phyloP scores from a whole-genome alignment of 35 echinoderm and acorn worm genomes.

The Heliocidaris tuberculata region DNA sequence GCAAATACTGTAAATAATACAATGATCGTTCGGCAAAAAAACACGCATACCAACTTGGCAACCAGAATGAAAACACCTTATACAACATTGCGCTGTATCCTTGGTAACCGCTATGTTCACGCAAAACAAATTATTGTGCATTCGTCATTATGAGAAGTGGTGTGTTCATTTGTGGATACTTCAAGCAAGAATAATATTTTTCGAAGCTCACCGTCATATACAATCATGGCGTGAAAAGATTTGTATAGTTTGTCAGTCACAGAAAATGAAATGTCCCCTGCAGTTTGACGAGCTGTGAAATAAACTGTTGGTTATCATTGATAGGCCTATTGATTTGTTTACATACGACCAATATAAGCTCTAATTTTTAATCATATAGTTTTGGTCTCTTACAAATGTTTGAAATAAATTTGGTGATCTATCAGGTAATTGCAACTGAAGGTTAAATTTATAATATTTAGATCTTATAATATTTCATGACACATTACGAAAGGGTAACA shows the following conservation, averaged over 20 bases:
- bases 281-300: not conserved
- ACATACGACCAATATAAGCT: too few species aligned
- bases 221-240: not conserved
- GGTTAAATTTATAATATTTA: too few species aligned
- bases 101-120: not conserved
- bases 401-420: too few species aligned
- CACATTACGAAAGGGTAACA: too few species aligned
- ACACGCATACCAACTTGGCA: not conserved
- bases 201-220: not conserved
- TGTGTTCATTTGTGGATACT: not conserved
- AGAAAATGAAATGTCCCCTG: not conserved
- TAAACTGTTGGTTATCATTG: too few species aligned
- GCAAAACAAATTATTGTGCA: not conserved
- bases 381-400: too few species aligned
- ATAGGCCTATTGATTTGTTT: too few species aligned
- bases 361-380: too few species aligned
- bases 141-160: not conserved
- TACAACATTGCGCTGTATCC: not conserved
- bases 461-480: too few species aligned
- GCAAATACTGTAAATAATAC: not conserved
- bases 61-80: not conserved
- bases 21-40: not conserved
- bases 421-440: too few species aligned
- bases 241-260: not conserved
- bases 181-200: not conserved